Percentiles rank a stretch among this genome's conserved stretches.
Conservation (phyloP, 2,113 vertebrate species). For the Chiloscyllium plagiosum region DNA sequence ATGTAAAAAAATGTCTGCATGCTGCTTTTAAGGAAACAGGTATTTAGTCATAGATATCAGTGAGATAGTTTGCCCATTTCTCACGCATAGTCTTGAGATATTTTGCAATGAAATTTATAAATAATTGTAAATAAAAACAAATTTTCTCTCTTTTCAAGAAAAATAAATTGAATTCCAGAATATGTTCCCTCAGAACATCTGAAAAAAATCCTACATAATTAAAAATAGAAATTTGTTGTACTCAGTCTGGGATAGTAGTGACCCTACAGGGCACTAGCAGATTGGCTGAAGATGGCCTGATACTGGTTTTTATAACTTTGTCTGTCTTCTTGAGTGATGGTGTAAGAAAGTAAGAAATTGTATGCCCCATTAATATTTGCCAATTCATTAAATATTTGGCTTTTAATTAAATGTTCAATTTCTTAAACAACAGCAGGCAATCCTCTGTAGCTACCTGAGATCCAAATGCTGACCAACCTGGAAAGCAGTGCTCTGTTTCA, state of each 20-base stretch:
- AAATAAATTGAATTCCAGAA: not conserved
- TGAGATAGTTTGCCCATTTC: too few relatives aligned
- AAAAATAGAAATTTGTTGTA: not conserved
- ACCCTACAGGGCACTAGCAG: not conserved
- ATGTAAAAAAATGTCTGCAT: too few relatives aligned
- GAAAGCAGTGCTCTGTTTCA: not conserved
- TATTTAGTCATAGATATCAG: too few relatives aligned
- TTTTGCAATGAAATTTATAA: too few relatives aligned
- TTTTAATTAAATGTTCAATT: not conserved
- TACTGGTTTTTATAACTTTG: not conserved
- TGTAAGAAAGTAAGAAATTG: not conserved
- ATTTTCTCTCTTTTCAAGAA: too few relatives aligned
- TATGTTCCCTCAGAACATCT: not conserved
- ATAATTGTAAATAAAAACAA: too few relatives aligned
- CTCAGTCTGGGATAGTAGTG: not conserved
- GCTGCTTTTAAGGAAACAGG: too few relatives aligned
- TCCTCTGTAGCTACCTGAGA: not conserved
- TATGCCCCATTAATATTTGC: not conserved
- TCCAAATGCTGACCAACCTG: not conserved
- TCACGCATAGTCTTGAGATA: too few relatives aligned
- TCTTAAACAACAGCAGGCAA: not conserved
- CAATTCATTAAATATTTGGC: not conserved
- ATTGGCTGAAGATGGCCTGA: not conserved
- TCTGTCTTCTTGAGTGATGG: not conserved
- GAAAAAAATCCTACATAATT: not conserved